Percentiles rank a stretch among this genome's conserved stretches.
Conservation (phyloP, 2,797 vertebrate species). For the Tokudaia tokunoshimensis region DNA sequence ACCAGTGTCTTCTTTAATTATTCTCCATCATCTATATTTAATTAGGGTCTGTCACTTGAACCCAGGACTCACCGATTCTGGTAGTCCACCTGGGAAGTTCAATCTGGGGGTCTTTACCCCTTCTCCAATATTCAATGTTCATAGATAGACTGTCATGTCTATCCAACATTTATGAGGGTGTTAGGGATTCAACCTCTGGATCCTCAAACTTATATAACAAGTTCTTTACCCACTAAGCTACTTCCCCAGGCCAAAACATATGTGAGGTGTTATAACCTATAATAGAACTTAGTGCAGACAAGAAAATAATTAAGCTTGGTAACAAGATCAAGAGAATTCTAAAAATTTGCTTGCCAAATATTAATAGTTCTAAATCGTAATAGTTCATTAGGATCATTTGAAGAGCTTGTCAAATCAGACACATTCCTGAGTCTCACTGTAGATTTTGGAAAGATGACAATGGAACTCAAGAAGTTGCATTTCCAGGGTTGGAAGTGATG, state of each 20-base stretch:
- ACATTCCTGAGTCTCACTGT: background rate
- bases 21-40: background rate
- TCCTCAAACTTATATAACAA: background rate
- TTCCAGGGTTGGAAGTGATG: background rate
- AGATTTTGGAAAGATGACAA: background rate
- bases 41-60: no score
- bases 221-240: background rate
- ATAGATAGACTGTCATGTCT: background rate
- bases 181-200: background rate
- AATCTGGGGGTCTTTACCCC: background rate
- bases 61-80: background rate
- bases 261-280: background rate
- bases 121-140: background rate
- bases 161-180: background rate
- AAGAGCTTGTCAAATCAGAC: background rate
- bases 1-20: background rate
- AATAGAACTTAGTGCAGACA: background rate
- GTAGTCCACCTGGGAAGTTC: background rate
- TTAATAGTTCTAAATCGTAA: slow-evolving; percentile 3
- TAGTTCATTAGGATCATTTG: background rate
- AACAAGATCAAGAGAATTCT: background rate
- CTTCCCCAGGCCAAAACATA: background rate
- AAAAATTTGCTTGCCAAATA: background rate
- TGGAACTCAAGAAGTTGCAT: background rate
- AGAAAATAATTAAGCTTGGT: slow-evolving; percentile 30